Evolutionary conservation across 2,797 vertebrate species (phyloP).

Genomic region (Clamator glandarius): DNA sequence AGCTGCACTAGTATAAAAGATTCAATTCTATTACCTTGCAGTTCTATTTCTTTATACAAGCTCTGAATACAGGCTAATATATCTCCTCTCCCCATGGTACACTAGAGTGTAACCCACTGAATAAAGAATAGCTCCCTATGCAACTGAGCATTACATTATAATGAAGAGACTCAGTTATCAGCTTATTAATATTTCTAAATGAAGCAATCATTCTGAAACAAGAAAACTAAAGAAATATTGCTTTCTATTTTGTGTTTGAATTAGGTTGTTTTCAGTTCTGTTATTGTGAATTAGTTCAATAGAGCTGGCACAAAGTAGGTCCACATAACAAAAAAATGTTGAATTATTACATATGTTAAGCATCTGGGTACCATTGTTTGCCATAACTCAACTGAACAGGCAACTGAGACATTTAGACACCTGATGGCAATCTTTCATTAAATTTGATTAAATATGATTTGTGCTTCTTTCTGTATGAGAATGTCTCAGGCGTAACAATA

Average conservation of each 20-base stretch:
- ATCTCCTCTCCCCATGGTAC: constrained; percentile 25
- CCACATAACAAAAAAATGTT: neutral
- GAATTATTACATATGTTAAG: constrained; percentile 5
- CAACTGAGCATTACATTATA: constrained; percentile 47
- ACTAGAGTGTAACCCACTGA: neutral
- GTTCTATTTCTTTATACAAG: constrained; percentile 8
- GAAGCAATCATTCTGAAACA: constrained; percentile 37
- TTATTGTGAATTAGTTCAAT: constrained; percentile 42
- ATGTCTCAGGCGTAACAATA: constrained; percentile 29
- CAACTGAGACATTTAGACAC: constrained; percentile 70
- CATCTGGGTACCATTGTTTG: constrained; percentile 13
- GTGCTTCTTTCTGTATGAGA: neutral
- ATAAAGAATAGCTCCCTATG: constrained; percentile 42
- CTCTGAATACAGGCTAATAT: constrained; percentile 43
- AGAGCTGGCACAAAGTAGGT: constrained; percentile 4
- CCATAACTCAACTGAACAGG: constrained; percentile 50
- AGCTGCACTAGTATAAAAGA: constrained; percentile 15
- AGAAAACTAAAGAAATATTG: constrained; percentile 13
- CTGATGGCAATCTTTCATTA: constrained; percentile 82
- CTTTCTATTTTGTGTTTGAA: constrained; percentile 17
- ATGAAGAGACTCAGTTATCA: constrained; percentile 53
- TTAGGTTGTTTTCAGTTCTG: neutral
- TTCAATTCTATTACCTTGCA: constrained; percentile 8
- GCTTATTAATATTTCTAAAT: constrained; percentile 63
- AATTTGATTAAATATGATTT: constrained; percentile 61